A percentile compares a stretch with the other conserved stretches of the same genome.
Conservation (phyloP, 2,113 vertebrate species). For the Hyperoodon ampullatus region DNA sequence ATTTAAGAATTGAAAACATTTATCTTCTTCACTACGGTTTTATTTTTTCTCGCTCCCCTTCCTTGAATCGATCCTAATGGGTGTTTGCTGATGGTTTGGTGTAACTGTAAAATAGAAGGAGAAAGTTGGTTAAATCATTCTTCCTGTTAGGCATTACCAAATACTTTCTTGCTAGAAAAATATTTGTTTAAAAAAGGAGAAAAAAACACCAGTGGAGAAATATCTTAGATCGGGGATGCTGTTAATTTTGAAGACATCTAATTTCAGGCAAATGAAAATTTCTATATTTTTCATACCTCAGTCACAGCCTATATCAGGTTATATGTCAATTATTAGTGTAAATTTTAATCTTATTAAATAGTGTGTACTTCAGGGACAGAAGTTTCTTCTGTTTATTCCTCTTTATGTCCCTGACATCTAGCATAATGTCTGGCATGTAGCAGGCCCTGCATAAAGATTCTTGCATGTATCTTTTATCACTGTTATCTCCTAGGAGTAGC, state of each 20-base stretch:
- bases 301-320: background rate
- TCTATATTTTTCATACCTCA: slow-evolving; percentile 16
- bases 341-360: background rate
- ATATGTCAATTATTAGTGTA: background rate
- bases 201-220: background rate
- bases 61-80: background rate
- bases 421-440: background rate
- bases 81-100: slow-evolving; percentile 10
- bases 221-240: background rate
- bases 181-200: background rate
- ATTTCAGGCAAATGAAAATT: background rate
- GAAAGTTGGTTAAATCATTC: background rate
- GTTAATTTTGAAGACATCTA: background rate
- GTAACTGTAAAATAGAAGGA: background rate
- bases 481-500: background rate
- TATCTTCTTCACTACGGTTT: slow-evolving; percentile 3
- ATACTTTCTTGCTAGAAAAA: slow-evolving; percentile 18
- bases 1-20: background rate
- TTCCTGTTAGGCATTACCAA: background rate
- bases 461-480: slow-evolving; percentile 1
- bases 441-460: background rate
- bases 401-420: background rate
- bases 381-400: background rate
- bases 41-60: background rate
- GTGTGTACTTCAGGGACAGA: background rate